phyloP scores from a whole-genome alignment of 53 echinoderm and acorn worm genomes.

The Hippasteria phrygiana region DNA sequence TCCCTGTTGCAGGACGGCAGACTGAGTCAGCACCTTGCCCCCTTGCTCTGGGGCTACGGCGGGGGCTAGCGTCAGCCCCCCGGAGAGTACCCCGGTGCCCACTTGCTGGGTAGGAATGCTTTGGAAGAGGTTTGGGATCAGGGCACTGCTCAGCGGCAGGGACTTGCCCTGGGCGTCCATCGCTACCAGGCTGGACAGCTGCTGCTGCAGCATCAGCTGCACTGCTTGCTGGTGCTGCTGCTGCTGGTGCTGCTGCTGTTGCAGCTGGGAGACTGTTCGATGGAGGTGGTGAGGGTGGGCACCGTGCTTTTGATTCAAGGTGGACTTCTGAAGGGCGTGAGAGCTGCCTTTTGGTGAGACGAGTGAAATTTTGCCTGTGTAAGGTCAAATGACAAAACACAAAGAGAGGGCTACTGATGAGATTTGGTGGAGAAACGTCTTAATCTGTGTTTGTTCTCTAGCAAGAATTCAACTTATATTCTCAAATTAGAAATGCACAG shows the following conservation, averaged over 20 bases:
- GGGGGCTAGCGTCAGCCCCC: slow-evolving; percentile 73
- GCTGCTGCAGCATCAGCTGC: slow-evolving; percentile 78
- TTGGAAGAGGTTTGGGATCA: slow-evolving; percentile 84
- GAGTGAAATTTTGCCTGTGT: slow-evolving; percentile 39
- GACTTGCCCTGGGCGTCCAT: slow-evolving; percentile 87
- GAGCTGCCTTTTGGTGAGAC: slow-evolving; percentile 62
- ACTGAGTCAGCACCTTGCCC: slow-evolving; percentile 65
- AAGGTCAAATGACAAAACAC: neutral
- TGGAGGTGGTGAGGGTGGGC: slow-evolving; percentile 24
- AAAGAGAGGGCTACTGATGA: neutral
- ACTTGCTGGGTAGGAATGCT: slow-evolving; percentile 83
- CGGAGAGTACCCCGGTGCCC: slow-evolving; percentile 37
- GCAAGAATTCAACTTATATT: too few species aligned
- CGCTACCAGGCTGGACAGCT: slow-evolving; percentile 88
- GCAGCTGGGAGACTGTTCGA: slow-evolving; percentile 59
- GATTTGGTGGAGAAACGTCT: too few species aligned
- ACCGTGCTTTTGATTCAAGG: slow-evolving; percentile 60
- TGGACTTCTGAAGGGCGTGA: slow-evolving; percentile 48
- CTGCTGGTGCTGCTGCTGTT: slow-evolving; percentile 71
- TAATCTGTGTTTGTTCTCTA: too few species aligned
- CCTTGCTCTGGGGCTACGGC: slow-evolving; percentile 71
- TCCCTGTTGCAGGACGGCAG: slow-evolving; percentile 82
- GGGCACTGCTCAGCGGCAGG: slow-evolving; percentile 73
- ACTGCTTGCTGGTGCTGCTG: slow-evolving; percentile 74
- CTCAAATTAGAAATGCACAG: too few species aligned